phyloP scores from a whole-genome alignment of 2,888 invertebrate species.

The Resseliella maxima region DNA sequence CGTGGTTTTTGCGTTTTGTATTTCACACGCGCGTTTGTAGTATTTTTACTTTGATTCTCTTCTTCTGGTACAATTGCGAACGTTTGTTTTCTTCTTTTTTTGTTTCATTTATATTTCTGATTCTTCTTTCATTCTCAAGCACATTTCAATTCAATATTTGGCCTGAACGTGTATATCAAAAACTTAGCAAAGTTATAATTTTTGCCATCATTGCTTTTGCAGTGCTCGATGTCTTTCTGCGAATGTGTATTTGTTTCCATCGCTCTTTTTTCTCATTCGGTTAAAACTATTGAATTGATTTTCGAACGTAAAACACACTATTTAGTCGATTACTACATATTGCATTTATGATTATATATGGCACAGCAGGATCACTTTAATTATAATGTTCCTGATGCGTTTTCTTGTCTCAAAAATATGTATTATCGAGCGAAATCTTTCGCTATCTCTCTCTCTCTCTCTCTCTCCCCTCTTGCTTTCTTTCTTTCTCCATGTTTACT shows the following conservation, averaged over 20 bases:
- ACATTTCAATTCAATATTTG: slow-evolving; percentile 38
- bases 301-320: slow-evolving; percentile 52
- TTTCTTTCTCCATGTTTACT: no score
- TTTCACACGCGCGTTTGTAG: slow-evolving; percentile 18
- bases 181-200: not conserved
- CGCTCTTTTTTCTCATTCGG: not conserved
- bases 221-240: no score
- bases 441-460: no score
- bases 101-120: not conserved
- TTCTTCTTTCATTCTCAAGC: not conserved
- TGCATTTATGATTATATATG: slow-evolving; percentile 54
- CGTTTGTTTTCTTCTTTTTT: not conserved
- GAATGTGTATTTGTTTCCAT: not conserved
- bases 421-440: slow-evolving; percentile 32
- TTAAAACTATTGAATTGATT: slow-evolving; percentile 16
- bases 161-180: slow-evolving; percentile 3
- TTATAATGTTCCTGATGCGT: slow-evolving; percentile 54
- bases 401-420: slow-evolving; percentile 23
- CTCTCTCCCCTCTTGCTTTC: no score
- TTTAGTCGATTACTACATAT: slow-evolving; percentile 54
- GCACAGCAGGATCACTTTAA: slow-evolving; percentile 55
- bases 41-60: not conserved
- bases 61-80: not conserved
- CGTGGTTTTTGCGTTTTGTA: slow-evolving; percentile 25
- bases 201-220: not conserved